Evolutionary conservation across 2,888 invertebrate species (phyloP), one percentile per base, ranked within the genome.

Genomic region (Mesorhabditis belari): DNA sequence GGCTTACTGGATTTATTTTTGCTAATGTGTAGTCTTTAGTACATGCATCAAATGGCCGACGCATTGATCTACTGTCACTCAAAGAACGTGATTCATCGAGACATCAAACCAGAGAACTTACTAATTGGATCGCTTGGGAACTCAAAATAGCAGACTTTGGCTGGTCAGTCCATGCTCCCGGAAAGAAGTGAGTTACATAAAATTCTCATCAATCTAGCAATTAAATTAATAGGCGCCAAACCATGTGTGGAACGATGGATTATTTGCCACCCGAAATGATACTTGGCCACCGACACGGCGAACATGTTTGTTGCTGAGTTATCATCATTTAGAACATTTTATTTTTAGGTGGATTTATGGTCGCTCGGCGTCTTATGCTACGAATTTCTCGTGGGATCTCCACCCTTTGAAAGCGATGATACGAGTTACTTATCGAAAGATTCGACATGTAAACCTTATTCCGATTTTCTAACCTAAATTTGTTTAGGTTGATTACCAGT

Each of bases 331-430:
- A 28, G 4, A 0, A 17, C 12, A n/a, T n/a, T n/a, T 17, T 12
- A 44, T 55, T 62, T n/a, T 49, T 57, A 66, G 64, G 91, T 93
- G 2, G 96, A 96, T 82, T 85, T 93, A 27, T 98, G 96, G 96
- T 90, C 92, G 80, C 85, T 96, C 23, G 98, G 98, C 9, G 91
- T 98, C 0, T 84, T 98, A 0, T 91, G 92, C 80, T 98, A 90
- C 77, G 98, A 98, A 83, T 87, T 94, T 75, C 84, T 99, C 27
- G 90, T 90, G 1, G 98, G 98, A 0, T 85, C 88, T 69, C 94
- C 98, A 5, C 96, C 98, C 0, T 98, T 98, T 84, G 90, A 95
- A 80, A 85, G 87, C 1, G 87, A 87, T 19, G 65, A 65, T 25
- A 60, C 12, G 69, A 6, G 82, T 82, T 26, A 86, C 85, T 0